Base-by-base conservation (phyloP, 2,888 invertebrate genomes). In the Nesidiocoris tenuis region DNA sequence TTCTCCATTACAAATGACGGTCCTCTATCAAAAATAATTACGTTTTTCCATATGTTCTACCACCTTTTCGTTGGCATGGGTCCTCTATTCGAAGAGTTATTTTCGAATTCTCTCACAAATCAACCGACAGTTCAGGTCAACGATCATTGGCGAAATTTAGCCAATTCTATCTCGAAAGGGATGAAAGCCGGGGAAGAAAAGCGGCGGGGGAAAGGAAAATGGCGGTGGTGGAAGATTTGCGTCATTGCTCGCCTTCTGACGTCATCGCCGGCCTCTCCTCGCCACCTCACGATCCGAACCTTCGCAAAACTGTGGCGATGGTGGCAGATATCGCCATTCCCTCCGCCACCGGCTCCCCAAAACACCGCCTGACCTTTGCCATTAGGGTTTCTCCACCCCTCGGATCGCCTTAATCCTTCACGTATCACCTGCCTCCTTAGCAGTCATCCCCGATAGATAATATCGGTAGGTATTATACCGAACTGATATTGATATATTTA, bases 161-260 rank as follows among this genome's bases (percentile, higher is more conserved):
- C 39, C 39, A 39, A 39, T 39, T 39, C 39, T 39, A 39, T 39
- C 39, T 3, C 12, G 5, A 12, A 39, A 39, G 39, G 39, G 39
- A 39, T 39, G 39, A 39, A 39, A 39, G 12, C 39, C 12, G 39
- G 39, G 39, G n/a, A n/a, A 7, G 39, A 39, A 39, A 39, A 1
- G 39, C 54, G 19, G 39, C 55, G 17, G 65, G 55, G n/a, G 55
- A 12, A 63, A 3, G 55, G n/a, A n/a, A n/a, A n/a, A n/a, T n/a
- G 72, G 54, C 39, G 76, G 56, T n/a, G 74, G 75, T 59, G 18
- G 76, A 56, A 68, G 66, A 66, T 25, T 72, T 68, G 77, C 76
- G 75, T 63, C 67, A 68, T 61, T 64, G 70, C 74, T 74, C 64
- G n/a, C 61, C 56, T 39, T 25, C 68, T 71, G 70, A 71, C 76